Conservation (phyloP, 2,797 vertebrate genomes). For the Neosilurus mollespiculum region DNA sequence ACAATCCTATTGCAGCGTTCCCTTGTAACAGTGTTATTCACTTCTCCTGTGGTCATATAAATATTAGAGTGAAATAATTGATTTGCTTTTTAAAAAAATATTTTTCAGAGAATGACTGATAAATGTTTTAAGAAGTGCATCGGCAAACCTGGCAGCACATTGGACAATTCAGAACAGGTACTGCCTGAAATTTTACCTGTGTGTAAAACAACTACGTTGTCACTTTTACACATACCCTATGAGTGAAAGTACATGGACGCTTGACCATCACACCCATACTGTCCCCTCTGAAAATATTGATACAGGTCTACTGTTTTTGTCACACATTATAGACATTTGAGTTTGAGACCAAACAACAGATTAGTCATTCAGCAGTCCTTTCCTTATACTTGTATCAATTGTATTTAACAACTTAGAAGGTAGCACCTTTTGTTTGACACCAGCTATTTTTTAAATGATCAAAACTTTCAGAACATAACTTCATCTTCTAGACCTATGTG, state of each 20-base stretch:
- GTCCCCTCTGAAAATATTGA: background rate
- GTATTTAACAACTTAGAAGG: background rate
- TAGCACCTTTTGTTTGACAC: background rate
- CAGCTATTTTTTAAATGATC: background rate
- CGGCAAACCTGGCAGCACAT: conserved; percentile 85
- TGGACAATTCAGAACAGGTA: conserved; percentile 98
- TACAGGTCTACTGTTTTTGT: background rate
- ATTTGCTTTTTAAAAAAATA: background rate
- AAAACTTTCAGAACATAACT: background rate
- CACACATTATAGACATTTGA: background rate
- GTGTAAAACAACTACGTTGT: background rate
- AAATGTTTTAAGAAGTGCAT: conserved; percentile 98
- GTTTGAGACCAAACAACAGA: background rate
- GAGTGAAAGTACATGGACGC: no score
- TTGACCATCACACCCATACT: background rate
- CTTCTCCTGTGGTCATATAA: no score
- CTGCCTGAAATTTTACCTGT: background rate
- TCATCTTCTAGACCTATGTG: background rate
- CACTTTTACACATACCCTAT: background rate
- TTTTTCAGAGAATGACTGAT: conserved; percentile 93
- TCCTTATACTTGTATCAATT: background rate
- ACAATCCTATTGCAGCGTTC: no score
- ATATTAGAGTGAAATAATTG: background rate
- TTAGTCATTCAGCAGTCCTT: background rate
- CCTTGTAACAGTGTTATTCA: no score